phyloP scores from a whole-genome alignment of 2,113 vertebrate species.

The Pardalotus punctatus region DNA sequence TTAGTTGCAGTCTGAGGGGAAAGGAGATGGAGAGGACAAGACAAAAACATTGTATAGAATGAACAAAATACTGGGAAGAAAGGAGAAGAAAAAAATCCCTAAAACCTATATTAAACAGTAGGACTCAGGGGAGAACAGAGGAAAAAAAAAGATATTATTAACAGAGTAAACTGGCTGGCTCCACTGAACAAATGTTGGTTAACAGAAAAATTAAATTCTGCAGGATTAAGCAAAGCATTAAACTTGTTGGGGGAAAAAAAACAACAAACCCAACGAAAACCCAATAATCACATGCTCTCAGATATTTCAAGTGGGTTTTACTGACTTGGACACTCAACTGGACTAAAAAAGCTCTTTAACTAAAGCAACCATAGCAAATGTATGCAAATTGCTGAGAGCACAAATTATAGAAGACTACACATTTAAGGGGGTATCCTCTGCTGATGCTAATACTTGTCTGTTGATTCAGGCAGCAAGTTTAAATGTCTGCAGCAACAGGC shows the following conservation, averaged over 20 bases:
- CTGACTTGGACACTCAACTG: neutral
- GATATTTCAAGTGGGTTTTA: neutral
- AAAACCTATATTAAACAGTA: neutral
- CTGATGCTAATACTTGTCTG: neutral
- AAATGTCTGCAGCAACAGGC: neutral
- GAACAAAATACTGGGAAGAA: neutral
- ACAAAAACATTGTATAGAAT: neutral
- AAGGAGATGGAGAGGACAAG: neutral
- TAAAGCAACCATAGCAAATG: neutral
- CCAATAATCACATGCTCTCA: neutral
- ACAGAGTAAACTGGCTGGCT: neutral
- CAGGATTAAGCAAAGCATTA: neutral
- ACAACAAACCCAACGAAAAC: neutral
- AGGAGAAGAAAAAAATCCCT: neutral
- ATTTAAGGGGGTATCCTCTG: neutral
- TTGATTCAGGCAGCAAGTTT: neutral
- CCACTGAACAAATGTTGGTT: neutral
- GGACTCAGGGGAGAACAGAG: neutral
- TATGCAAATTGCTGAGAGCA: neutral
- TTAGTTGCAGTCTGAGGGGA: neutral
- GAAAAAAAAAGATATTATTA: neutral
- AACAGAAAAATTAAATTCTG: slow-evolving; percentile 34
- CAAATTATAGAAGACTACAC: neutral
- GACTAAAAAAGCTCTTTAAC: neutral
- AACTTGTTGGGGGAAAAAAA: neutral